Evolutionary conservation across 37 sponge, comb jelly and placozoan species (phyloP).

Genomic region (Mnemiopsis leidyi): DNA sequence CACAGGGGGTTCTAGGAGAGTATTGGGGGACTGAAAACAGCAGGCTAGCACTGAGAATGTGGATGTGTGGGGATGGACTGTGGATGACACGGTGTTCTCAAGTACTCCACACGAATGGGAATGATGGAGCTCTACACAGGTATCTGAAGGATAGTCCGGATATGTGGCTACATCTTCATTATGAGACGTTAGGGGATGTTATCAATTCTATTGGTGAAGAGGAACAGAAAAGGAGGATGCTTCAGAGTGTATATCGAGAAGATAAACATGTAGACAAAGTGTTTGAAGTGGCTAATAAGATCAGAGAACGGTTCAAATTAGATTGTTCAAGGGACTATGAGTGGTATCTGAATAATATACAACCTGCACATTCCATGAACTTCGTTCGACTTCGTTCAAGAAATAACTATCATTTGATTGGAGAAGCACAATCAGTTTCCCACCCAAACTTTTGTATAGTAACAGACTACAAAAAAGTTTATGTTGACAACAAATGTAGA

Average conservation of each 20-base stretch:
- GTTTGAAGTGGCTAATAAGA: neutral
- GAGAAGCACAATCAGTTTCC: neutral
- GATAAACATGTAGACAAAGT: neutral
- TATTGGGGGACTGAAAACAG: slow-evolving; percentile 5
- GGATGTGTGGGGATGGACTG: slow-evolving; percentile 20
- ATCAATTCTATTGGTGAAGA: neutral
- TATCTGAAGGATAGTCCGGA: neutral
- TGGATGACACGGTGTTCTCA: slow-evolving; percentile 53
- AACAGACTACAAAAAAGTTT: neutral
- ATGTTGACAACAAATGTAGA: neutral
- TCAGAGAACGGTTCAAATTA: neutral
- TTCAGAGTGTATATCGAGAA: neutral
- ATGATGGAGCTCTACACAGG: neutral
- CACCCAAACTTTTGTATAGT: neutral
- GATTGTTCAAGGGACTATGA: neutral
- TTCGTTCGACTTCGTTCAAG: neutral
- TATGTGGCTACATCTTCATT: slow-evolving; percentile 25
- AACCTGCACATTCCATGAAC: neutral
- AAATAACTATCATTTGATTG: neutral
- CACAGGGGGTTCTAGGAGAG: neutral
- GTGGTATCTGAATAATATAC: slow-evolving; percentile 25
- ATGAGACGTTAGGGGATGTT: neutral
- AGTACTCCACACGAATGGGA: neutral
- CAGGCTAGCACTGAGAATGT: neutral
- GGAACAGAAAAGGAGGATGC: neutral